Evolutionary conservation across 2,113 vertebrate genomes (phyloP), one percentile per base, ranked within the genome.

Genomic region (Reinhardtius hippoglossoides): DNA sequence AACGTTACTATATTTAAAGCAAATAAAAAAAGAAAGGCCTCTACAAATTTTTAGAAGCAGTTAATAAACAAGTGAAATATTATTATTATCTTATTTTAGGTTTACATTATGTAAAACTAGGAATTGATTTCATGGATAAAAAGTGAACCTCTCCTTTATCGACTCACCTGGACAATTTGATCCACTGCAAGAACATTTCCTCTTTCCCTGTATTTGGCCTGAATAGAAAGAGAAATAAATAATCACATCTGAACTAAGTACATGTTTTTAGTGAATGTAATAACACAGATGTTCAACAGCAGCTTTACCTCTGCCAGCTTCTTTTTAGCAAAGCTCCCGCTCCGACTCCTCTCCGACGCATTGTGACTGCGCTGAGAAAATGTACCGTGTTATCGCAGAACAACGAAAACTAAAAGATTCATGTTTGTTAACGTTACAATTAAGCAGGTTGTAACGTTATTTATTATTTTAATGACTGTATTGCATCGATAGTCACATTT

Each of bases 201-300:
- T 67, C 97, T 95, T 84, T 99, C 97, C 89, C 98, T 99, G 88
- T 99, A 99, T 88, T 96, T 99, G 9, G 97, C 97, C 98, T 99
- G 67, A 52, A 84, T 0, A 27, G 9, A 57, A 9, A 37, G 6
- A 37, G 37, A 40, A 40, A 27, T 27, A 9, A 40, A 40, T 9
- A 40, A 40, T 40, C 37, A 0, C 37, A 40, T 9, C 2, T 40
- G 37, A 40, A 40, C 37, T 46, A 3, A 46, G 2, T 1, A 3
- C 15, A 5, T 46, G 44, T 46, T 15, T 14, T 46, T 15, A 42
- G 1, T 52, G 44, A 21, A 27, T 27, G 27, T 27, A 27, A 27
- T 27, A 27, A 55, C 20, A 40, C 1, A 48, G 31, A 40, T 4
- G 7, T 13, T 18, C 1, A 24, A 10, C 2, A 10, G 21, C 14